These are phyloP conservation scores for Drosophila birchii DNA, from an alignment of 2,888 invertebrate genomes.

Conservation along the genomic window DNA sequence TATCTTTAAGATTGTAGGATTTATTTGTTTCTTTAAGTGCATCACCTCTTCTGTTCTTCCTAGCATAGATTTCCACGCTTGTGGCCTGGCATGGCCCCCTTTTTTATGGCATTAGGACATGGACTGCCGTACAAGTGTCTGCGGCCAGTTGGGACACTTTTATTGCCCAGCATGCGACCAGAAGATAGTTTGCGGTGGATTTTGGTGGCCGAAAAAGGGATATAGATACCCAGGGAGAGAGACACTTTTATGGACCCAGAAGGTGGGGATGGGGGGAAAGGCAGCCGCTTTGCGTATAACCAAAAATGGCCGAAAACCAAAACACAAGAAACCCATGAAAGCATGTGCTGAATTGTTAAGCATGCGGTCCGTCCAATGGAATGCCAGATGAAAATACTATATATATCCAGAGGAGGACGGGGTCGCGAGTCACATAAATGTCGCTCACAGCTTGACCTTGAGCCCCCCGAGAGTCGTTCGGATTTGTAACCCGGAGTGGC, in stretches of 20 bases:
- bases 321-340: slow-evolving; percentile 40
- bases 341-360: slow-evolving; percentile 77
- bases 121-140: slow-evolving; percentile 68
- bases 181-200: slow-evolving; percentile 77
- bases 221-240: slow-evolving; percentile 38
- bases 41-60: slow-evolving; percentile 5
- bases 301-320: slow-evolving; percentile 49
- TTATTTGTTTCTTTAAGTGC: slow-evolving; percentile 16
- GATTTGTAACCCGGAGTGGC: slow-evolving; percentile 34
- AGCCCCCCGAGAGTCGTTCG: slow-evolving; percentile 32
- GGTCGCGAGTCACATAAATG: slow-evolving; percentile 66
- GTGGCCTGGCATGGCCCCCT: slow-evolving; percentile 50
- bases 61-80: slow-evolving; percentile 61
- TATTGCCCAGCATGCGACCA: slow-evolving; percentile 75
- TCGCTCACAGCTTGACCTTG: slow-evolving; percentile 66
- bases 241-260: slow-evolving; percentile 62
- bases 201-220: slow-evolving; percentile 67
- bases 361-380: slow-evolving; percentile 48
- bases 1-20: background rate
- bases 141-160: slow-evolving; percentile 69
- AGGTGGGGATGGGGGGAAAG: slow-evolving; percentile 1
- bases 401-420: background rate
- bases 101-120: slow-evolving; percentile 71
- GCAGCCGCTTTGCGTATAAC: slow-evolving; percentile 63
- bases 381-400: slow-evolving; percentile 51